phyloP scores from a whole-genome alignment of 2,797 vertebrate species.

The Rousettus madagascariensis region DNA sequence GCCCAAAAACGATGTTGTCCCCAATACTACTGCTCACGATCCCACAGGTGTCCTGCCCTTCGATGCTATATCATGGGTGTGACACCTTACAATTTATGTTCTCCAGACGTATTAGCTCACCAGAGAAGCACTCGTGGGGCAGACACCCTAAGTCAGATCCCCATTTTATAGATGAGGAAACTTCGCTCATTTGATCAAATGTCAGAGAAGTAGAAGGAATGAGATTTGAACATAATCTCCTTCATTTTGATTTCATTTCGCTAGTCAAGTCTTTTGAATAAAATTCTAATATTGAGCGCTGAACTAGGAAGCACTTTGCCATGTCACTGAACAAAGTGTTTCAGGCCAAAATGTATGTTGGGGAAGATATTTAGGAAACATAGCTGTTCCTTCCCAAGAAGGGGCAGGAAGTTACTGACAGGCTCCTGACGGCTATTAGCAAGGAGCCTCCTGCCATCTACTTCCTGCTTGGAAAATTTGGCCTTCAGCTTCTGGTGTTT shows the following conservation, averaged over 20 bases:
- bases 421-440: fast-evolving
- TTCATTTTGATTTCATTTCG: not conserved
- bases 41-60: too few species aligned
- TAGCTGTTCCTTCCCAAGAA: not conserved
- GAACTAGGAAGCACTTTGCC: not conserved
- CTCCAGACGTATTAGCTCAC: not conserved
- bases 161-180: not conserved
- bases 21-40: not conserved
- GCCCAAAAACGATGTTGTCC: too few species aligned
- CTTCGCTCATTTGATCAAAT: not conserved
- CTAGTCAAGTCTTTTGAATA: not conserved
- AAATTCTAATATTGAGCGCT: not conserved
- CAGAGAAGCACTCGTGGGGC: not conserved
- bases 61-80: not conserved
- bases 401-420: too few species aligned
- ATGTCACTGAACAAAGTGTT: not conserved
- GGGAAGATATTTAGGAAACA: not conserved
- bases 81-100: not conserved
- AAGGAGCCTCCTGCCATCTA: fast-evolving
- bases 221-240: not conserved
- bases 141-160: not conserved
- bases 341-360: not conserved
- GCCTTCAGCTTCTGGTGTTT: too few species aligned
- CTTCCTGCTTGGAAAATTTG: not conserved
- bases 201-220: not conserved